Conservation (phyloP, 2,888 invertebrate genomes). For the Lathronympha strigana region DNA sequence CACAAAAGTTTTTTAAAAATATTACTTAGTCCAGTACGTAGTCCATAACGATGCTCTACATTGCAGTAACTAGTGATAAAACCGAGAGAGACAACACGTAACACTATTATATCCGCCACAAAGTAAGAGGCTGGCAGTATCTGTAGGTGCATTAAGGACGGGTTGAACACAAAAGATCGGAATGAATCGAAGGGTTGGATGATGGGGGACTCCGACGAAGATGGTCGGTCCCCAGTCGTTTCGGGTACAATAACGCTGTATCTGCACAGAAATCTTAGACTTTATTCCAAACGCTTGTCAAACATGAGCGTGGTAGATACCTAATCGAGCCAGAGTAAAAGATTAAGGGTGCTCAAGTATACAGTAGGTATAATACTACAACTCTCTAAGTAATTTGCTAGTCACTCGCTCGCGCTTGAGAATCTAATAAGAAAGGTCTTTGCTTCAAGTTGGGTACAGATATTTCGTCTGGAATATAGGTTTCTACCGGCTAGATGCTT, state of each 20-base stretch:
- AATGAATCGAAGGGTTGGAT: slow-evolving; percentile 39
- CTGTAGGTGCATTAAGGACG: slow-evolving; percentile 27
- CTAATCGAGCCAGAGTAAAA: not conserved
- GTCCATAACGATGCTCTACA: not conserved
- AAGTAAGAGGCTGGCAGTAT: slow-evolving; percentile 12
- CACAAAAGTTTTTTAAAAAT: no score
- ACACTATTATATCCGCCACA: slow-evolving; percentile 1
- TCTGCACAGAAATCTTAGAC: slow-evolving; percentile 10
- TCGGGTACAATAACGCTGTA: slow-evolving; percentile 27
- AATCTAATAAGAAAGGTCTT: not conserved
- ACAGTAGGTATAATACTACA: not conserved
- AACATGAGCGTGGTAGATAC: no score
- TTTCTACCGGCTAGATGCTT: not conserved
- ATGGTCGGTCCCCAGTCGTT: slow-evolving; percentile 34
- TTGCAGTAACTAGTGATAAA: not conserved
- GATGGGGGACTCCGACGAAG: slow-evolving; percentile 25
- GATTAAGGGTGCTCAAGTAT: no score
- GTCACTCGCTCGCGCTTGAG: not conserved
- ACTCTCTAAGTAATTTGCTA: no score
- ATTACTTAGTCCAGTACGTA: no score
- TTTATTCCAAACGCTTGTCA: not conserved
- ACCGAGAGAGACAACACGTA: slow-evolving; percentile 11
- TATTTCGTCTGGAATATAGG: slow-evolving; percentile 1
- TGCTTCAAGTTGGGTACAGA: not conserved
- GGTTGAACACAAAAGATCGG: slow-evolving; percentile 36